Evolutionary conservation across 2,888 invertebrate species (phyloP).

Genomic region (Dendrolimus houi): DNA sequence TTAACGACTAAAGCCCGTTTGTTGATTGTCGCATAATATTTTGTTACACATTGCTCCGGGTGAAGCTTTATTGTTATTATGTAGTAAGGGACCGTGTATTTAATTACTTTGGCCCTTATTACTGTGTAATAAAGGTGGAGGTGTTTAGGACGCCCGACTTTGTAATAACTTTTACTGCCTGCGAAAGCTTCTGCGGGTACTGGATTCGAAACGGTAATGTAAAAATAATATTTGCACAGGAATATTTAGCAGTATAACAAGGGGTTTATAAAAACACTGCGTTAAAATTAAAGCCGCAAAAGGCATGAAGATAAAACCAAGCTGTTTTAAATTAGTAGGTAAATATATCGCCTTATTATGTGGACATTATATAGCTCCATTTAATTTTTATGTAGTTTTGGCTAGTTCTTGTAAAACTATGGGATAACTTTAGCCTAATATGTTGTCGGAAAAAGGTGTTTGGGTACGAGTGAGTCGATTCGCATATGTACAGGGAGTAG

Average conservation of each 20-base stretch:
- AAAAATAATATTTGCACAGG: constrained; percentile 7
- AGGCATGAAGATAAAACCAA: not conserved
- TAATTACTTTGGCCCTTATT: not conserved
- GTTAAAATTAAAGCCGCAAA: not conserved
- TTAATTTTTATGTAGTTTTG: no score
- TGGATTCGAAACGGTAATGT: not conserved
- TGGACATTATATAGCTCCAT: no score
- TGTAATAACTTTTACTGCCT: not conserved
- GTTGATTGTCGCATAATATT: constrained; percentile 37
- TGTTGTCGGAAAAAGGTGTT: no score
- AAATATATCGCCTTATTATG: no score
- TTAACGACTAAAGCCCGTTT: constrained; percentile 46
- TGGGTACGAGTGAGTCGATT: no score
- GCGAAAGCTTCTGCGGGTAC: not conserved
- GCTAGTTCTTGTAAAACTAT: no score
- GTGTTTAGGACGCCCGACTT: not conserved
- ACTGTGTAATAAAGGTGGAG: not conserved
- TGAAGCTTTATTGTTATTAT: not conserved
- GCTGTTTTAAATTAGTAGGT: no score
- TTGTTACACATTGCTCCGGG: constrained; percentile 26
- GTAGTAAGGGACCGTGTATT: not conserved
- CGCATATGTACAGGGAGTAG: no score
- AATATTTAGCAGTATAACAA: not conserved
- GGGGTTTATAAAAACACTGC: not conserved
- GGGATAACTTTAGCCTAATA: no score